Evolutionary conservation across 2,888 invertebrate species (phyloP), one percentile per base, ranked within the genome.

Genomic region (Masnerella sp.): DNA sequence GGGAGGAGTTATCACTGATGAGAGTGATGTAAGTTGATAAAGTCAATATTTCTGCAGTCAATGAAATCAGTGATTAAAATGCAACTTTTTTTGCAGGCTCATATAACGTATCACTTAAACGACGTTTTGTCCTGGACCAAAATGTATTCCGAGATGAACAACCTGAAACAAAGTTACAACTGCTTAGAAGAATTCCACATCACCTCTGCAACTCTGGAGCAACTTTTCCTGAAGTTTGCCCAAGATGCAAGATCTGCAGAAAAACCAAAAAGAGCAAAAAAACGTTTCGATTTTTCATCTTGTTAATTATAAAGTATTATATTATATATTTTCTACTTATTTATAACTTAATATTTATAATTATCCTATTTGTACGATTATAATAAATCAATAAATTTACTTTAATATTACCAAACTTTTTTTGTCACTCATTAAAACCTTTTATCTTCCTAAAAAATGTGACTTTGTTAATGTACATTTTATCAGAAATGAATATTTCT

Each of bases 191-290:
- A 87, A 74, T 87, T 83, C 20, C 80, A 82, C 0, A 83, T 86
- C 38, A 68, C 84, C 20, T 86, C 86, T 2, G 84, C 86, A 8
- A 86, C 85, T 2, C 77, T 28, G 28, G 86, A 87, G 47, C 86
- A 85, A 65, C 73, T 87, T 17, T 87, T 87, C 38, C 79, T 87
- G 36, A 82, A 85, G 38, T 49, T 30, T 30, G 11, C 32, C 94
- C 95, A 28, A 28, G 28, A 28, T 9, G 28, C 28, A 3, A 28
- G 28, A 28, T n/a, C n/a, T n/a, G n/a, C 3, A 3, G 7, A 4
- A 25, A 25, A 25, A 25, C 25, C 4, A 25, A 25, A 25, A 25
- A 25, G 7, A 25, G 7, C 25, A 25, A 25, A 25, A 25, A 25
- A 4, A 25, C 4, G 7, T 5, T 9, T 40, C 18, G 3, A 3